Base-by-base conservation (phyloP, 2,113 vertebrate species). In the Callorhinus ursinus region DNA sequence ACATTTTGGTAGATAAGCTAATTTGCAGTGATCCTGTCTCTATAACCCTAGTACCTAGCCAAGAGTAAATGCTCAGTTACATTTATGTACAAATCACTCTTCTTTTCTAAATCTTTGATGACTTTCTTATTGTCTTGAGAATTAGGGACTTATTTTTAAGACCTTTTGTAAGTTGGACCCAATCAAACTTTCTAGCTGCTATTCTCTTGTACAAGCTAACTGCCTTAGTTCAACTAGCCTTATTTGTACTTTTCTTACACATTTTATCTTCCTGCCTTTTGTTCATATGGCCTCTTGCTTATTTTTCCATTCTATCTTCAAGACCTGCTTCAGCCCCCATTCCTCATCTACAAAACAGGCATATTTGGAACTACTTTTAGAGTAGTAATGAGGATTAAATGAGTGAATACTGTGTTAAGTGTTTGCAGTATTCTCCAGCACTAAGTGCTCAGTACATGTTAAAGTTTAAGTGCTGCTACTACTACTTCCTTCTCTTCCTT, bases 91-190 rank as follows among this genome's bases (percentile, higher is more conserved):
- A 74, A 26, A 74, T 95, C 71, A 67, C 42, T 14, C 59, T 22
- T 92, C 49, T 88, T 74, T 89, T 89, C 72, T 93, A 88, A 96
- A 26, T 59, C 55, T 96, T 88, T 84, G n/a, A 91, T 74, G 57
- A 19, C 11, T 88, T 51, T 84, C 65, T 76, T 95, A 33, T 19
- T 90, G 61, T 51, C 81, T 90, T 79, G 63, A 94, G 63, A 77
- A 81, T 74, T 95, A 97, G 65, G 39, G 55, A 69, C 31, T 76
- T 81, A 69, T 7, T 61, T 74, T 96, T 81, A 92, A 97, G 82
- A 67, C 88, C 11, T 93, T 80, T 91, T 15, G 5, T 94, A 95
- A 89, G 13, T 42, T 92, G 61, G 22, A 59, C 53, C 67, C 42
- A 81, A 1, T 59, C 72, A 83, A 2, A 90, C 55, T 88, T 95